phyloP scores from a whole-genome alignment of 30 jellyfish, hydroid and myxozoan species.

The Cassiopea andromeda region DNA sequence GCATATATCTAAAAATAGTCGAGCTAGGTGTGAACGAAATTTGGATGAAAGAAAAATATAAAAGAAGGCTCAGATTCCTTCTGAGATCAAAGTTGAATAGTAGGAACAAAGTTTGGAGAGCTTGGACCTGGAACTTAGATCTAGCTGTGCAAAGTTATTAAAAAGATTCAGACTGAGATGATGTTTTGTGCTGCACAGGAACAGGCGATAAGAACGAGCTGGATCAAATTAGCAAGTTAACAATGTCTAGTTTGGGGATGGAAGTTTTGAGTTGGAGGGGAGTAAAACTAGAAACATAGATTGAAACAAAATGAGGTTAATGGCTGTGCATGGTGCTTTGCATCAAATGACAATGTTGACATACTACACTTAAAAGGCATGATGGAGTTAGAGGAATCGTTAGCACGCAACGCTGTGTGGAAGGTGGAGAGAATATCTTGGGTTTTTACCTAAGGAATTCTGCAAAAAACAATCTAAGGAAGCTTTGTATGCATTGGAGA shows the following conservation, averaged over 20 bases:
- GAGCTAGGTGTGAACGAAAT: too few relatives aligned
- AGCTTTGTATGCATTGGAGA: too few relatives aligned
- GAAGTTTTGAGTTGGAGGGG: neutral
- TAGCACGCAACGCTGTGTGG: neutral
- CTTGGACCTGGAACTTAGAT: too few relatives aligned
- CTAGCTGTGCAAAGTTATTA: too few relatives aligned
- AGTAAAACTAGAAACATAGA: neutral
- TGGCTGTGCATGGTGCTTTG: slow-evolving; percentile 12
- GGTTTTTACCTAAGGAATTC: neutral
- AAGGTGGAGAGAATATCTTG: neutral
- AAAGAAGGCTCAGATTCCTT: neutral
- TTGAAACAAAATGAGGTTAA: neutral
- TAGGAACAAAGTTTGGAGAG: neutral
- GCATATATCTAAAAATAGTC: too few relatives aligned
- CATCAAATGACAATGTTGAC: slow-evolving; percentile 12
- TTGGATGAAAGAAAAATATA: neutral
- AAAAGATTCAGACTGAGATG: too few relatives aligned
- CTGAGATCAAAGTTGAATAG: neutral
- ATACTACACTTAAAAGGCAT: neutral
- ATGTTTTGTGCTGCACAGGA: too few relatives aligned
- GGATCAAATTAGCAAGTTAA: neutral
- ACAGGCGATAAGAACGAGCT: too few relatives aligned
- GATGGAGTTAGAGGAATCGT: slow-evolving; percentile 1
- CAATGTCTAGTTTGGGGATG: neutral
- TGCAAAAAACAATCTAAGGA: neutral